Percentiles rank a stretch among this genome's conserved stretches.
These are phyloP conservation scores for Barnardius zonarius DNA, from an alignment of 2,113 vertebrate species.

Conservation along the genomic window DNA sequence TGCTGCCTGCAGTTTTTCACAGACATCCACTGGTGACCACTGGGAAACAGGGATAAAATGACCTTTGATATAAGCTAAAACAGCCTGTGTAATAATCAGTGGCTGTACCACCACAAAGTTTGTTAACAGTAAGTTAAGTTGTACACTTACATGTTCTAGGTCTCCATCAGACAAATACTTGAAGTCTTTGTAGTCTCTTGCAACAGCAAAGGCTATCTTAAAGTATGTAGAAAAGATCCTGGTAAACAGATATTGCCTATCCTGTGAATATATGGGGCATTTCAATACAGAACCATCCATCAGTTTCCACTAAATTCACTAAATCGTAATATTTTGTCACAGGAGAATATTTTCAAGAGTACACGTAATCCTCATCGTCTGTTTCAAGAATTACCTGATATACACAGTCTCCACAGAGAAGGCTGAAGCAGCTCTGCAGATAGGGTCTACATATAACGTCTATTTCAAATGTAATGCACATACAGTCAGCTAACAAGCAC, in stretches of 20 bases:
- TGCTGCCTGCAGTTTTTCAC: background rate
- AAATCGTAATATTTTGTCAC: background rate
- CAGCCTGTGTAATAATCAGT: background rate
- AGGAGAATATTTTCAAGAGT: background rate
- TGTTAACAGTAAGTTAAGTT: background rate
- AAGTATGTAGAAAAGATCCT: background rate
- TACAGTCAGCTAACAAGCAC: background rate
- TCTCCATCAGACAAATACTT: background rate
- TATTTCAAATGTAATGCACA: background rate
- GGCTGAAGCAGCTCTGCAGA: background rate
- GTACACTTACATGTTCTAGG: fast-evolving
- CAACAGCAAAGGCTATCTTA: background rate
- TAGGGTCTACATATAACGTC: background rate
- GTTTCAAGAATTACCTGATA: background rate
- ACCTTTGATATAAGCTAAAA: background rate
- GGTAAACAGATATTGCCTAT: background rate
- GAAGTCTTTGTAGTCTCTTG: background rate
- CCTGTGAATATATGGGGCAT: background rate
- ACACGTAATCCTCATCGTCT: background rate
- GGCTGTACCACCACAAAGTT: background rate
- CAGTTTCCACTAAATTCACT: background rate
- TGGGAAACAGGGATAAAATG: background rate
- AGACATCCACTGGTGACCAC: background rate
- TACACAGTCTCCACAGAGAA: background rate
- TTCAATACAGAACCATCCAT: background rate